phyloP scores from a whole-genome alignment of 2,888 invertebrate genomes.

The Dryococelus australis region DNA sequence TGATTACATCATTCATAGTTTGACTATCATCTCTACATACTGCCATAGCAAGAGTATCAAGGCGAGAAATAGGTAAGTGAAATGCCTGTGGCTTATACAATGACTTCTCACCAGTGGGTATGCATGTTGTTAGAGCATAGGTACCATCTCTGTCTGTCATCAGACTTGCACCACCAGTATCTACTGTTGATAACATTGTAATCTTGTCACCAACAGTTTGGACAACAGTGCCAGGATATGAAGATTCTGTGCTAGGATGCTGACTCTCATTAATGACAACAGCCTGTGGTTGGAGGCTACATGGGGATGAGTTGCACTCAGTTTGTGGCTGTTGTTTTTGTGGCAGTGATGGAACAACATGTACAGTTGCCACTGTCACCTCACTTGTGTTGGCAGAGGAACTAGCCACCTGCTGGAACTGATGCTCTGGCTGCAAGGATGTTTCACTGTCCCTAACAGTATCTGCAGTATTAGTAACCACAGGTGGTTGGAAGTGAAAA shows the following conservation, averaged over 20 bases:
- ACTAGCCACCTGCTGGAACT: neutral
- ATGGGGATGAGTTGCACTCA: neutral
- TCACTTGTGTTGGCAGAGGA: neutral
- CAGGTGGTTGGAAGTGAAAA: neutral
- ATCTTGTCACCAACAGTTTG: neutral
- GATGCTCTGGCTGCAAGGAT: neutral
- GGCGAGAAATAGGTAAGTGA: neutral
- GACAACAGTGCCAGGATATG: constrained; percentile 23
- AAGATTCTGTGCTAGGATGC: neutral
- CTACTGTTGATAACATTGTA: constrained; percentile 27
- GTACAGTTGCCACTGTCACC: neutral
- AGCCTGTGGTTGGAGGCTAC: neutral
- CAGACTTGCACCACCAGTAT: constrained; percentile 28
- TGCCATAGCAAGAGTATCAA: neutral
- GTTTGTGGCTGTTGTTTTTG: neutral
- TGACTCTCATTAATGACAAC: neutral
- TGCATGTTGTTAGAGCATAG: constrained; percentile 26
- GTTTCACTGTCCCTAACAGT: neutral
- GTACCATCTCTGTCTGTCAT: constrained; percentile 36
- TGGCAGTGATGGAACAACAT: neutral
- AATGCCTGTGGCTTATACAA: neutral
- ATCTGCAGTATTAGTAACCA: neutral
- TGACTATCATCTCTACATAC: constrained; percentile 2
- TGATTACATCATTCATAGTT: neutral
- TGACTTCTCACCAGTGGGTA: constrained; percentile 26